Percentiles rank a stretch among this genome's conserved stretches.
These are phyloP conservation scores for Brachyhypopomus occidentalis DNA, from an alignment of 2,113 vertebrate species.

Conservation along the genomic window DNA sequence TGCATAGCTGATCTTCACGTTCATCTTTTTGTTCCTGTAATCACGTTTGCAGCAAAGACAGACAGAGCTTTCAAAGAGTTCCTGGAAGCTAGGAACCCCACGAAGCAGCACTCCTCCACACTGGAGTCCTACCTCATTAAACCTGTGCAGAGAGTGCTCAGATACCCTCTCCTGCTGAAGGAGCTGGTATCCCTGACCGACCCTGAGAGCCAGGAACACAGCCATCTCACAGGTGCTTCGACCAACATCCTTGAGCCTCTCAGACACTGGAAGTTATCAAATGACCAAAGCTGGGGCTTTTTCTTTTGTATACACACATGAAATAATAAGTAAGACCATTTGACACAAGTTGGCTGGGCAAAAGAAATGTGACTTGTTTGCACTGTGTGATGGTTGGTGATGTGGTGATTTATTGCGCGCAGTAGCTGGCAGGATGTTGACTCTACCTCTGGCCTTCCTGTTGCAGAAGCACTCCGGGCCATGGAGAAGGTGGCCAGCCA, in stretches of 20 bases:
- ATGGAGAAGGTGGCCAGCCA: constrained; percentile 92
- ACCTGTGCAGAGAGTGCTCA: constrained; percentile 94
- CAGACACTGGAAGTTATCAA: not conserved
- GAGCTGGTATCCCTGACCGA: constrained; percentile 90
- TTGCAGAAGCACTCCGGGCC: constrained; percentile 84
- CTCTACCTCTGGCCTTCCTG: not conserved
- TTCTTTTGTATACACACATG: not conserved
- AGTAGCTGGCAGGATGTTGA: not conserved
- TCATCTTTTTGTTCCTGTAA: not conserved
- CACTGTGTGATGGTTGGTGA: not conserved
- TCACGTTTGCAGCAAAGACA: constrained; percentile 80
- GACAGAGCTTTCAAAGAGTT: constrained; percentile 89
- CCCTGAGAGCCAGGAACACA: constrained; percentile 85
- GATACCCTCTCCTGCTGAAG: constrained; percentile 90
- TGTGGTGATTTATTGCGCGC: not conserved
- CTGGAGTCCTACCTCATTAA: constrained; percentile 97
- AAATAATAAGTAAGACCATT: not conserved
- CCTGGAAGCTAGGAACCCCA: constrained; percentile 88
- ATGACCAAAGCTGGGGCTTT: not conserved
- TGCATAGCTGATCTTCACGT: not conserved
- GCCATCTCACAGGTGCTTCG: constrained; percentile 84
- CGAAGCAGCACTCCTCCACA: constrained; percentile 92
- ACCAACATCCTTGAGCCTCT: not conserved
- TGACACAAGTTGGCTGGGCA: not conserved
- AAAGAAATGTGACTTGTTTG: too few relatives aligned